A percentile compares a stretch with the other conserved stretches of the same genome.
Evolutionary conservation across 1,140 invertebrate species (phyloP).

Genomic region (Sitobion miscanthi): DNA sequence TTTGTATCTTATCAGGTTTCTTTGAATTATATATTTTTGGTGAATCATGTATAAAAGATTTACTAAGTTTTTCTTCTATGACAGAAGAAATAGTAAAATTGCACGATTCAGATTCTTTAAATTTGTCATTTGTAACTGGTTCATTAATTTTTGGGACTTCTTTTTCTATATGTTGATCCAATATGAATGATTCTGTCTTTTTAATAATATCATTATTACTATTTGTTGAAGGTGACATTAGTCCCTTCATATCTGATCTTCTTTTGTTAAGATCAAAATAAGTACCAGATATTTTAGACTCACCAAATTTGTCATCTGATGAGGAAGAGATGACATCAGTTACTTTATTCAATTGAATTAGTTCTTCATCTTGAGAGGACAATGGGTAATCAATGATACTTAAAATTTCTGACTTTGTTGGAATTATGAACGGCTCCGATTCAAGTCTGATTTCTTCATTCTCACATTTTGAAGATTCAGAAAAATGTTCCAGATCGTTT

Average conservation of each 20-base stretch:
- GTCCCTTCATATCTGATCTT: constrained; percentile 80
- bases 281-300: constrained; percentile 68
- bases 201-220: not conserved
- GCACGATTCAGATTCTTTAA: constrained; percentile 86
- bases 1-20: not conserved
- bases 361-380: not conserved
- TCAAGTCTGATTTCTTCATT: not conserved
- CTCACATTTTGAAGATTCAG: not conserved
- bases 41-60: constrained; percentile 4
- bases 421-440: not conserved
- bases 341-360: not conserved
- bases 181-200: not conserved
- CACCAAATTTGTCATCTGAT: constrained; percentile 52
- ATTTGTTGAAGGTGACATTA: not conserved
- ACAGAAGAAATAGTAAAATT: constrained; percentile 71
- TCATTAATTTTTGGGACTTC: not conserved
- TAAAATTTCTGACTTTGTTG: not conserved
- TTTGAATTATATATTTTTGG: constrained; percentile 5
- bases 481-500: not conserved
- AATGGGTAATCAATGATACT: not conserved
- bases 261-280: constrained; percentile 86
- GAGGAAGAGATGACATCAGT: not conserved
- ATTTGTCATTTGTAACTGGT: constrained; percentile 72
- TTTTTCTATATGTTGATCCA: not conserved
- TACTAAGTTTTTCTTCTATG: constrained; percentile 61